A percentile compares a stretch with the other conserved stretches of the same genome.
These are phyloP conservation scores for Lasioglossum zephyrum DNA, from an alignment of 2,888 invertebrate genomes.

Conservation along the genomic window DNA sequence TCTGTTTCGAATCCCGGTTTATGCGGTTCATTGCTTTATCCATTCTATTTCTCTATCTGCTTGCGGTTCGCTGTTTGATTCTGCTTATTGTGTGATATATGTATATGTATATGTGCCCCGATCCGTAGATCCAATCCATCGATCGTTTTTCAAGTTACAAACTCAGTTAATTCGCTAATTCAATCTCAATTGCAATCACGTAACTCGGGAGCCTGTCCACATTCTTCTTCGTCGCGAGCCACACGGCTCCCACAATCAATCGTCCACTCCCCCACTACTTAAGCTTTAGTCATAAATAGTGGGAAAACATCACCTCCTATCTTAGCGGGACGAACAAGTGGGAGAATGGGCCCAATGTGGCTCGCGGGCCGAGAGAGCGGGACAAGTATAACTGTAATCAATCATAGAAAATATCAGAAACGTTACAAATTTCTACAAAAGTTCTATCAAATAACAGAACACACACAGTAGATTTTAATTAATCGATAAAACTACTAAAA, in stretches of 20 bases:
- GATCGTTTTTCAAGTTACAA: slow-evolving; percentile 2
- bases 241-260: no score
- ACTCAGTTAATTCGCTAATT: background rate
- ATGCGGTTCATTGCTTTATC: slow-evolving; percentile 32
- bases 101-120: slow-evolving; percentile 73
- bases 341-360: no score
- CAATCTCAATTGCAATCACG: background rate
- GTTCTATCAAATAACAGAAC: background rate
- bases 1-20: slow-evolving; percentile 36
- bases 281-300: no score
- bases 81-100: slow-evolving; percentile 75
- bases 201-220: no score
- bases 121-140: slow-evolving; percentile 55
- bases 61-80: slow-evolving; percentile 74
- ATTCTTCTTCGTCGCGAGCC: no score
- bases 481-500: background rate
- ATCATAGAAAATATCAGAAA: background rate
- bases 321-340: no score
- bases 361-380: no score
- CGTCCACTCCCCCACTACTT: no score
- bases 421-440: background rate
- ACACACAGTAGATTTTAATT: background rate
- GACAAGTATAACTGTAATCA: background rate
- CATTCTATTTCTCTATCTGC: slow-evolving; percentile 73
- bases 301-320: no score